These are phyloP conservation scores for Episyrphus balteatus DNA, from an alignment of 1,140 invertebrate species.

Conservation along the genomic window DNA sequence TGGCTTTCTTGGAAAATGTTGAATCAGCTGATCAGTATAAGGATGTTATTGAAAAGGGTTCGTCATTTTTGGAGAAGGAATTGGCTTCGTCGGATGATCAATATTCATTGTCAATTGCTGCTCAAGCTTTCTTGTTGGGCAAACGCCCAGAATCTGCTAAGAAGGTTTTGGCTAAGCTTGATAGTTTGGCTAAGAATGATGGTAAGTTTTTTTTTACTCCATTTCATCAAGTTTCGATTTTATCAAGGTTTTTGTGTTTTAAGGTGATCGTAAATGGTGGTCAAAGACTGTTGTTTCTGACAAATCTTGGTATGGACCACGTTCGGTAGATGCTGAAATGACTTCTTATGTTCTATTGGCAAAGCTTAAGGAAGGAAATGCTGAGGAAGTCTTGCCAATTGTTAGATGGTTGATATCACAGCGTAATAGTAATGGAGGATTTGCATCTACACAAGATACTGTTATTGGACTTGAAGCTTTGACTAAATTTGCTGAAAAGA, in stretches of 20 bases:
- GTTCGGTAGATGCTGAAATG: slow-evolving; percentile 62
- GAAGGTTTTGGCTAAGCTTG: slow-evolving; percentile 19
- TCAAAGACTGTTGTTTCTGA: slow-evolving; percentile 16
- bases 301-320: slow-evolving; percentile 43
- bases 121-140: slow-evolving; percentile 65
- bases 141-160: slow-evolving; percentile 41
- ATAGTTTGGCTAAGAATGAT: slow-evolving; percentile 15
- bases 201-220: no score
- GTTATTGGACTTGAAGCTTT: slow-evolving; percentile 54
- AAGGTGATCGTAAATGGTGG: slow-evolving; percentile 26
- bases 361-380: slow-evolving; percentile 44
- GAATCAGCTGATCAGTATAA: slow-evolving; percentile 4
- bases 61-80: slow-evolving; percentile 43
- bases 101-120: slow-evolving; percentile 67
- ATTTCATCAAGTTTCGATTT: background rate
- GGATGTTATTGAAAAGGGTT: slow-evolving; percentile 28
- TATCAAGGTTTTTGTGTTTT: background rate
- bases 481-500: slow-evolving; percentile 43
- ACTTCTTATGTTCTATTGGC: slow-evolving; percentile 62
- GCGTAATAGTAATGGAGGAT: slow-evolving; percentile 66
- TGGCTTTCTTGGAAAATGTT: slow-evolving; percentile 64
- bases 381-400: slow-evolving; percentile 45
- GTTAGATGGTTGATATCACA: slow-evolving; percentile 62
- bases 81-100: slow-evolving; percentile 56
- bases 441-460: slow-evolving; percentile 61